Conservation (phyloP, 2,797 vertebrate species). For the Notamacropus eugenii region DNA sequence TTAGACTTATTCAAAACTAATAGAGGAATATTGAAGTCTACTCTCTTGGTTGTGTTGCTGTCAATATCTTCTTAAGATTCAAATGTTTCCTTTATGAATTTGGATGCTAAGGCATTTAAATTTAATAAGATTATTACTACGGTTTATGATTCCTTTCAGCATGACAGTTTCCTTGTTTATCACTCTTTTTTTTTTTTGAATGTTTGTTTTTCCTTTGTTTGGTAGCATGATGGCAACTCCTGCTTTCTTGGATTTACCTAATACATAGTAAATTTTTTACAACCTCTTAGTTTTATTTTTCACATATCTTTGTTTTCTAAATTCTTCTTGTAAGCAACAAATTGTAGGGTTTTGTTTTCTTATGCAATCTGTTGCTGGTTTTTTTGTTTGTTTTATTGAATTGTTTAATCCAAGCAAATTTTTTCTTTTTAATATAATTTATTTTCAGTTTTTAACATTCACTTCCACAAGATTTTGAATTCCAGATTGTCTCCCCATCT, state of each 20-base stretch:
- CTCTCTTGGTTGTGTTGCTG: background rate
- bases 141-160: background rate
- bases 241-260: background rate
- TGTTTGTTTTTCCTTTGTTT: background rate
- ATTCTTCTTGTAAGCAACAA: background rate
- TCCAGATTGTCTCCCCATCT: no score
- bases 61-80: background rate
- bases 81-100: background rate
- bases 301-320: background rate
- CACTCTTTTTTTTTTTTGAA: background rate
- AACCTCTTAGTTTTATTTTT: background rate
- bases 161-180: background rate
- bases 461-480: no score
- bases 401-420: background rate
- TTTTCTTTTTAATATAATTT: no score
- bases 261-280: background rate
- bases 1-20: background rate
- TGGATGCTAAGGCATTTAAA: background rate
- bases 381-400: background rate
- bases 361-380: background rate
- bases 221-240: background rate
- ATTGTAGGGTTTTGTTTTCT: background rate
- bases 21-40: background rate
- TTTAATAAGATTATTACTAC: background rate
- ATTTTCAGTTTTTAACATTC: no score